Evolutionary conservation across 2,888 invertebrate species (phyloP), one percentile per base, ranked within the genome.

Genomic region (Metallyticus violacea): DNA sequence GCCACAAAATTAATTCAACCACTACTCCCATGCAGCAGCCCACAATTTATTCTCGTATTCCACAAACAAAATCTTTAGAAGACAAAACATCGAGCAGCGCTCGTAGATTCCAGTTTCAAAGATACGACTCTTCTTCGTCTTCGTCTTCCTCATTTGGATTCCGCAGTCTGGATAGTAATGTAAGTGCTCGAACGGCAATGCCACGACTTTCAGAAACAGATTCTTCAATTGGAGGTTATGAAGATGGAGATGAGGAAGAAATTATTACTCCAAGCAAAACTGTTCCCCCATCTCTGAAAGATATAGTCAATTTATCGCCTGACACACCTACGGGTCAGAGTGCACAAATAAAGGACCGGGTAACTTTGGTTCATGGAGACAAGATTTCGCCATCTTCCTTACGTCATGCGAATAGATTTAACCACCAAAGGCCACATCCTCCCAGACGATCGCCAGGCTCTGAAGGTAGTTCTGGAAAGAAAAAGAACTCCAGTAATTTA

Each of bases 61-160:
- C 93, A 1, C 93, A 93, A 88, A 92, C 93, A 0, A 93, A 93
- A 90, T 93, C 93, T 1, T 88, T 94, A 80, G 94, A 94, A 89
- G 94, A 94, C 85, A 91, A 91, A 22, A 88, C 88, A 86, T 91
- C 91, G 0, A 92, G 93, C 0, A 92, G 93, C 26, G 92, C 92
- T 9, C 91, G 94, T 76, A 92, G 94, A 86, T 92, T 93, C 6
- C 94, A 94, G 89, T 95, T 95, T 89, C 93, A 93, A 89, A 91
- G 93, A 87, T 92, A 93, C 87, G 91, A 92, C 6, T 88, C 88
- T 6, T 88, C 88, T 7, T 88, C 88, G 3, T 93, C 93, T 1
- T 93, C 93, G 0, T 93, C 93, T 0, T 93, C 93, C 7, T 93
- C 93, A 62, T 93, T 94, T 90, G 94, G 95, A 6, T 95, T 95